Percentiles rank a stretch among this genome's conserved stretches.
phyloP scores from a whole-genome alignment of 92 coral and sea anemone species.

The Parazoanthus darwini region DNA sequence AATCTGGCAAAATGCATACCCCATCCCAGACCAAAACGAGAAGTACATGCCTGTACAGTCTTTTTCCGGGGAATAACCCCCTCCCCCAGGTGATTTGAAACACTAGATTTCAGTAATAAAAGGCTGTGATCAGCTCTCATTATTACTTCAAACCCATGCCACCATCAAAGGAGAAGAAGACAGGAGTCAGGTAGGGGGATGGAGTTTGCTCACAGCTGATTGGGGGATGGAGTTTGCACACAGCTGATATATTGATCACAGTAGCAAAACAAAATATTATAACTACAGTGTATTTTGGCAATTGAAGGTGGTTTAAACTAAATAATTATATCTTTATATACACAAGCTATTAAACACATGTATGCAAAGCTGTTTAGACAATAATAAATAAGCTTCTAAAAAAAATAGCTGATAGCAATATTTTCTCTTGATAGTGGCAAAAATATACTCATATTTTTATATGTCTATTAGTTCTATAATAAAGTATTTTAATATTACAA shows the following conservation, averaged over 20 bases:
- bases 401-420: conserved; percentile 21
- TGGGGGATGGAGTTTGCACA: background rate
- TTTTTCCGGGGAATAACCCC: too few species aligned
- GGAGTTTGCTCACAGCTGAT: too few species aligned
- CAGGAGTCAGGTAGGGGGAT: background rate
- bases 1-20: too few species aligned
- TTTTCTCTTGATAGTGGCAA: conserved; percentile 29
- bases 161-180: background rate
- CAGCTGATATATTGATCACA: background rate
- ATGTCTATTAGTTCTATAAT: background rate
- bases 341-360: too few species aligned
- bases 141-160: background rate
- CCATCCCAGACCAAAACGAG: too few species aligned
- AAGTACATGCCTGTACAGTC: too few species aligned
- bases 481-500: background rate
- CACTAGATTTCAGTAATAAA: too few species aligned
- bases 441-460: background rate
- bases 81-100: too few species aligned
- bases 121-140: too few species aligned
- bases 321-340: background rate
- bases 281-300: background rate
- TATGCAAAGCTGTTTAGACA: conserved; percentile 6
- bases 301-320: background rate
- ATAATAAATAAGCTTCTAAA: conserved; percentile 25
- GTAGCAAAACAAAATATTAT: background rate